Evolutionary conservation across 2,888 invertebrate species (phyloP), one percentile per base, ranked within the genome.

Genomic region (Ryuthela nishihirai): DNA sequence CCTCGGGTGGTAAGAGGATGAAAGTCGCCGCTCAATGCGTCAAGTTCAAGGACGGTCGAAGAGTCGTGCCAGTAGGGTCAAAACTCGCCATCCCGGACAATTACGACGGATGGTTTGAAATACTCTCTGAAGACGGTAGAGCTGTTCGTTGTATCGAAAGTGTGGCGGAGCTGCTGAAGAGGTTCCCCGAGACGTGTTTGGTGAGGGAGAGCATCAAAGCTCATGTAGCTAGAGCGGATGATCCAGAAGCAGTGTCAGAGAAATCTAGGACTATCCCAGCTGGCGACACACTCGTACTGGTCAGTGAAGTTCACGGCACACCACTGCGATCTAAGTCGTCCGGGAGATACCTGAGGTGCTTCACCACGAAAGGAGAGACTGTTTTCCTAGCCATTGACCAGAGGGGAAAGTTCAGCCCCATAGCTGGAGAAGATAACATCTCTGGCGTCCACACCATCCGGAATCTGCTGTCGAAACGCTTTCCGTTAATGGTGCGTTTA

Each of bases 381-480:
- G 80, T 94, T 25, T 81, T 89, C 70, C 77, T 94, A 65, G 85
- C 86, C 62, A 80, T 89, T 72, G 92, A 93, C 71, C 88, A 90
- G 74, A 83, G 88, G 72, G 92, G 91, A 32, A 85, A 88, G 71
- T 93, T 95, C 77, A 93, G 92, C 69, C 89, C 91, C 42, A 80
- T 95, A 52, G 94, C 94, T 62, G 85, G 89, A 70, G 89, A 91
- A 74, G 91, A 91, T 70, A 92, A 91, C 76, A 92, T 95, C 65
- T 89, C 91, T 72, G 94, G 94, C 20, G 94, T 94, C 17, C 94
- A 95, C 75, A 88, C 88, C 64, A 89, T 92, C 15, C 84, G 86
- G 71, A 92, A 90, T 70, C 79, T 95, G 65, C 77, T 94, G 52
- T 84, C 86, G 65, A 95, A 94, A 75, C 81, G 94, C 65, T 81